phyloP scores from a whole-genome alignment of 2,113 vertebrate genomes.

The Ammodytes marinus region DNA sequence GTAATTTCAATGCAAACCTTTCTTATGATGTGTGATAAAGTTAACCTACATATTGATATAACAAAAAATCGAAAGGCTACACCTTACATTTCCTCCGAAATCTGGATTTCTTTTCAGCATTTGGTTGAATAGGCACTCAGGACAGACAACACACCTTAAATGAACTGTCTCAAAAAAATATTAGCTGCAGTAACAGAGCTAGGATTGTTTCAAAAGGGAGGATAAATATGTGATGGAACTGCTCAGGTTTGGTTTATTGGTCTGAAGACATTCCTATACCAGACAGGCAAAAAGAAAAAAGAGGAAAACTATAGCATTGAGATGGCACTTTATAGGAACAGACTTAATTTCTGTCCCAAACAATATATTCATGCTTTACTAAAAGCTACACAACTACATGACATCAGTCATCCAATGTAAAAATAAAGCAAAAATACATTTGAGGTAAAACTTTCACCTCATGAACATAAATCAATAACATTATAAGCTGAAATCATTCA shows the following conservation, averaged over 20 bases:
- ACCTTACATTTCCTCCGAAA: conserved; percentile 37
- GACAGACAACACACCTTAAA: conserved; percentile 24
- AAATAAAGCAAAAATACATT: conserved; percentile 19
- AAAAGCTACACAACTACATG: conserved; percentile 24
- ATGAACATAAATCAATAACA: conserved; percentile 31
- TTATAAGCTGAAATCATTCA: conserved; percentile 12
- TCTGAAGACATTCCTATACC: conserved; percentile 12
- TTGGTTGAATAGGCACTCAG: conserved; percentile 59
- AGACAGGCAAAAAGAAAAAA: conserved; percentile 28
- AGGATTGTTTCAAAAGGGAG: background rate
- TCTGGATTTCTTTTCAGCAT: conserved; percentile 27
- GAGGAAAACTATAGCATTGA: background rate
- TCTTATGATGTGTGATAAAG: background rate
- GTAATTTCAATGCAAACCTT: conserved; percentile 24
- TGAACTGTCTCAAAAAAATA: background rate
- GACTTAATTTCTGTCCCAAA: conserved; percentile 6
- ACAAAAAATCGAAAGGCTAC: conserved; percentile 9
- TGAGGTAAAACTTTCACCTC: background rate
- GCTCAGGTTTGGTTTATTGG: conserved; percentile 12
- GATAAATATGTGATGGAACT: background rate
- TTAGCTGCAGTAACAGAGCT: background rate
- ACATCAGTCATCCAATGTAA: conserved; percentile 4
- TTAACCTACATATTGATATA: background rate
- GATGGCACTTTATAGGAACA: conserved; percentile 36
- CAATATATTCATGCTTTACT: background rate